phyloP scores from a whole-genome alignment of 2,797 vertebrate species.

The Agapornis canus region DNA sequence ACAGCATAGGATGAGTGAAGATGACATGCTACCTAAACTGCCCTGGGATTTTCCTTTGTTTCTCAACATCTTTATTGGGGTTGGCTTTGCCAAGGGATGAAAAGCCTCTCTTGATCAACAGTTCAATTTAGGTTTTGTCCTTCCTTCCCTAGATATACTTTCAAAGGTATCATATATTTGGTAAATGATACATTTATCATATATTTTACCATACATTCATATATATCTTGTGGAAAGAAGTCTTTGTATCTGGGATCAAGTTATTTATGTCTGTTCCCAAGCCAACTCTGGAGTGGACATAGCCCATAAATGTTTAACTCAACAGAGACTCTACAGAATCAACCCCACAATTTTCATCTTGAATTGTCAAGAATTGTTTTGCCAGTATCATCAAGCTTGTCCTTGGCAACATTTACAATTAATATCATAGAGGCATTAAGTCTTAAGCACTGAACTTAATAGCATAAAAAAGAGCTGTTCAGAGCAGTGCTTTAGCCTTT shows the following conservation, averaged over 20 bases:
- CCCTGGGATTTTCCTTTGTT: not conserved
- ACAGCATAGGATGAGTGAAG: rapidly evolving
- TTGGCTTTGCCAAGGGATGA: not conserved
- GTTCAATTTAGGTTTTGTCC: not conserved
- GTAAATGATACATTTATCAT: not conserved
- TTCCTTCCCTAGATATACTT: not conserved
- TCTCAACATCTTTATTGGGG: not conserved
- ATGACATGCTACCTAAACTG: not conserved
- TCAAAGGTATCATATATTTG: not conserved
- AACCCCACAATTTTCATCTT: not conserved
- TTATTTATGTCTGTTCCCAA: not conserved
- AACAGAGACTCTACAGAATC: not conserved
- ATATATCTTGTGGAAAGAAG: not conserved
- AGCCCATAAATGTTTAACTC: not conserved
- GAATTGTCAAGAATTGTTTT: not conserved
- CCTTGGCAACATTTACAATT: not conserved
- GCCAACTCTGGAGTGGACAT: rapidly evolving
- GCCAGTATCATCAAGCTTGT: not conserved
- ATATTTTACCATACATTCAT: not conserved
- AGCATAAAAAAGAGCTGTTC: not conserved
- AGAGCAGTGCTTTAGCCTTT: not conserved
- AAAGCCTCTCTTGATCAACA: not conserved
- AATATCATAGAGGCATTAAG: not conserved
- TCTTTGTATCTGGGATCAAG: not conserved
- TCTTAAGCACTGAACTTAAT: not conserved